Conservation (phyloP, 2,113 vertebrate genomes). For the Artemisiospiza belli region DNA sequence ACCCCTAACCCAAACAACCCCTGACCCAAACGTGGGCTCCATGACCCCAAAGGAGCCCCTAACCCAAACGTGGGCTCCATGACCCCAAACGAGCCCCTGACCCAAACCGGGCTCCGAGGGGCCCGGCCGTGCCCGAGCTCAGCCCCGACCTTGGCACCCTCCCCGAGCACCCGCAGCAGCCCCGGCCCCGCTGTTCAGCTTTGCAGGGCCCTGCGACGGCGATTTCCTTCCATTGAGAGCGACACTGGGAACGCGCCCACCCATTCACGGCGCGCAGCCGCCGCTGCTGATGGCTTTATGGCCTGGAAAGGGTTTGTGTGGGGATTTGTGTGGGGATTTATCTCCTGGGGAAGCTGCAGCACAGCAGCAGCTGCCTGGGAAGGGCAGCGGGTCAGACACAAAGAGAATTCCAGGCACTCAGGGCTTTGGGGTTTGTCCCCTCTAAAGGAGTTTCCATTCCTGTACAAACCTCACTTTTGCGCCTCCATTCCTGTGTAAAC, state of each 20-base stretch:
- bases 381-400: accelerated
- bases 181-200: background rate
- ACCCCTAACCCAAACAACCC: no score
- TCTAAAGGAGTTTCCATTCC: accelerated
- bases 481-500: accelerated
- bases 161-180: background rate
- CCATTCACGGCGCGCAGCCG: background rate
- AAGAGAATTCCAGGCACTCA: accelerated
- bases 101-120: no score
- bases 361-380: background rate
- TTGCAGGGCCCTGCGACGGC: background rate
- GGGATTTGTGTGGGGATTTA: background rate
- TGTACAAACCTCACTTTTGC: no score
- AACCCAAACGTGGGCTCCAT: no score
- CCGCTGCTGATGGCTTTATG: background rate
- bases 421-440: background rate
- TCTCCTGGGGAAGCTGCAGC: background rate
- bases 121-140: background rate
- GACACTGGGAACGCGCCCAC: background rate
- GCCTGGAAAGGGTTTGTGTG: background rate
- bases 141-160: background rate
- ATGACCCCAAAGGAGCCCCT: no score
- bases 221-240: constrained; percentile 10
- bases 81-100: no score
- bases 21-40: background rate